Conservation (phyloP, 2,113 vertebrate genomes). For the Colius striatus region DNA sequence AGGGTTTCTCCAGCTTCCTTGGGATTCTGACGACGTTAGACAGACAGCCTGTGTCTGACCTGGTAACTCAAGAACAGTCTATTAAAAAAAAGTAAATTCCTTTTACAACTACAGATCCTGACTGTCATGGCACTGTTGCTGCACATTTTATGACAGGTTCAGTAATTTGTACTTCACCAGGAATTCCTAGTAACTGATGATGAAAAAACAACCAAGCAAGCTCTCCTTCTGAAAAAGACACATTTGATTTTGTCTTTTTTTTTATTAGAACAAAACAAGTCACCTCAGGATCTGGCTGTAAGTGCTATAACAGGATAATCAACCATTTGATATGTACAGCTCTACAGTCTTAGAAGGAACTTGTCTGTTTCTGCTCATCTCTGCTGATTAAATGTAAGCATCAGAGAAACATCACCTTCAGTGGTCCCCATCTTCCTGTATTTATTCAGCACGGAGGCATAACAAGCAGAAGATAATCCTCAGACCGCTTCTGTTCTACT, state of each 20-base stretch:
- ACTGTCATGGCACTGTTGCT: not conserved
- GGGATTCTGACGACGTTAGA: not conserved
- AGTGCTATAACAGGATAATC: not conserved
- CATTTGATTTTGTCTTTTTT: not conserved
- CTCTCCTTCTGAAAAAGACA: not conserved
- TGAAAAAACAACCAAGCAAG: not conserved
- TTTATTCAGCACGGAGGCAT: not conserved
- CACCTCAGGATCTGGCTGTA: not conserved
- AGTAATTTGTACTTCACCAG: not conserved
- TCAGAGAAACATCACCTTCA: not conserved
- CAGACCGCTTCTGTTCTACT: not conserved
- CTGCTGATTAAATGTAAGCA: not conserved
- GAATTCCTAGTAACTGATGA: not conserved
- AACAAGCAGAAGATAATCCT: not conserved
- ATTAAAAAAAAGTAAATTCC: not conserved
- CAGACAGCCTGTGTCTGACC: not conserved
- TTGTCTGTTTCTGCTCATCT: not conserved
- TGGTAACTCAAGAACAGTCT: not conserved
- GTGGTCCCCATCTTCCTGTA: not conserved
- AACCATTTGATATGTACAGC: not conserved
- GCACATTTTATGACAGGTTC: not conserved
- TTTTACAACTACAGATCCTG: not conserved
- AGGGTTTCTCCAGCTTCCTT: not conserved
- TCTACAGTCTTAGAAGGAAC: not conserved
- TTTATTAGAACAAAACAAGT: not conserved